Conservation (phyloP, 2,113 vertebrate genomes). For the Miniopterus natalensis region DNA sequence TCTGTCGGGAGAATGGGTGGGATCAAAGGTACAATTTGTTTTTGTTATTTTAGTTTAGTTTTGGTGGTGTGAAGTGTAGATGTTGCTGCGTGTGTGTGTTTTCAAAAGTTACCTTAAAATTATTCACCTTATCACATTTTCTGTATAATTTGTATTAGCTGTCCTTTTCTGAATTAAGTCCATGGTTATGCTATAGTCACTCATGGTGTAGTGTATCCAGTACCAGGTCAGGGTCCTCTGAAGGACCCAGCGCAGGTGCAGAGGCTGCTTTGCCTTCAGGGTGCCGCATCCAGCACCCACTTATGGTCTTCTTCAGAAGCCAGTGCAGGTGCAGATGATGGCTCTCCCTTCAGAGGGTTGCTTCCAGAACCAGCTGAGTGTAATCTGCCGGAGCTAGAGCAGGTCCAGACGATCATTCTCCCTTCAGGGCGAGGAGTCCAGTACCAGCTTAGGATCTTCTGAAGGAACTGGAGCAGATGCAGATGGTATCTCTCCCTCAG, state of each 20-base stretch:
- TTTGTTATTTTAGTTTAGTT: background rate
- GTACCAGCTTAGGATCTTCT: background rate
- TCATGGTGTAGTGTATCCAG: background rate
- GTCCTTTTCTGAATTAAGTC: background rate
- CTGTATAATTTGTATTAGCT: conserved; percentile 4
- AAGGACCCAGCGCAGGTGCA: background rate
- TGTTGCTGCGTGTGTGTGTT: background rate
- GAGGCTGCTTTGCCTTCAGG: too few relatives aligned
- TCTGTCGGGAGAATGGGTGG: background rate
- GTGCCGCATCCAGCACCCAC: too few relatives aligned
- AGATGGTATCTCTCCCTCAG: too few relatives aligned
- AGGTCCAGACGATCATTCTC: background rate
- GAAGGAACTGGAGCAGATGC: background rate
- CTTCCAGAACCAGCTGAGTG: background rate
- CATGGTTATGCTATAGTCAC: background rate
- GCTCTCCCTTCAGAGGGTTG: too few relatives aligned
- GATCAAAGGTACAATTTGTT: background rate
- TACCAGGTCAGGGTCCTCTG: background rate
- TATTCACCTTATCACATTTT: background rate
- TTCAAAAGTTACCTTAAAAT: background rate
- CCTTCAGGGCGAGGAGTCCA: background rate
- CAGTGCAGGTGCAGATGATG: too few relatives aligned
- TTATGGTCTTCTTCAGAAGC: too few relatives aligned
- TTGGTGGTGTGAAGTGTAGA: background rate
- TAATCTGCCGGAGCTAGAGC: background rate